Conservation (phyloP, 2,888 invertebrate genomes). For the Polyommatus icarus region DNA sequence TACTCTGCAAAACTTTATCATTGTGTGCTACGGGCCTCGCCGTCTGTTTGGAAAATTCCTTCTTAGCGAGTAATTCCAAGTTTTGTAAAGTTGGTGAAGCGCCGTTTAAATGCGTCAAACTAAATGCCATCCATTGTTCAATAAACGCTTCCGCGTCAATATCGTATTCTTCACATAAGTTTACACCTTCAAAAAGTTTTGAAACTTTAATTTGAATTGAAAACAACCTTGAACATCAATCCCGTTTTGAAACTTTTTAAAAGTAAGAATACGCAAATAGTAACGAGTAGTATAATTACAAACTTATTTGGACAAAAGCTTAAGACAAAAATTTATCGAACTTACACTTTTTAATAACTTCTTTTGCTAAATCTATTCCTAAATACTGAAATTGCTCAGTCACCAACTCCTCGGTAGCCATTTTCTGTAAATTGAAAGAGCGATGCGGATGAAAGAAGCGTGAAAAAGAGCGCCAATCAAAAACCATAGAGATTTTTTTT, state of each 20-base stretch:
- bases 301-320: slow-evolving; percentile 39
- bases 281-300: slow-evolving; percentile 31
- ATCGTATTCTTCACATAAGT: slow-evolving; percentile 83
- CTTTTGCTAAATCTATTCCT: slow-evolving; percentile 78
- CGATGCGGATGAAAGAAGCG: slow-evolving; percentile 49
- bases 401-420: slow-evolving; percentile 79
- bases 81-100: slow-evolving; percentile 81
- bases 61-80: slow-evolving; percentile 83
- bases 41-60: slow-evolving; percentile 80
- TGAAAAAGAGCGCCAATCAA: slow-evolving; percentile 58
- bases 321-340: slow-evolving; percentile 43
- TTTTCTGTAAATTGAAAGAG: slow-evolving; percentile 63
- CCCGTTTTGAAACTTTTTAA: slow-evolving; percentile 47
- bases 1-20: slow-evolving; percentile 58
- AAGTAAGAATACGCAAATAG: neutral
- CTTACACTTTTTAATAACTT: slow-evolving; percentile 81
- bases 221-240: slow-evolving; percentile 76
- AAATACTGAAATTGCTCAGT: slow-evolving; percentile 83
- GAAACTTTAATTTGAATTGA: slow-evolving; percentile 45
- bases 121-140: slow-evolving; percentile 90
- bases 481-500: too few relatives aligned
- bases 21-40: slow-evolving; percentile 56
- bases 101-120: slow-evolving; percentile 82
- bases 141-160: slow-evolving; percentile 85
- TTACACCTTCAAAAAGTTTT: slow-evolving; percentile 77